Base-by-base conservation (phyloP, 2,888 invertebrate species). In the Linyphia triangularis region DNA sequence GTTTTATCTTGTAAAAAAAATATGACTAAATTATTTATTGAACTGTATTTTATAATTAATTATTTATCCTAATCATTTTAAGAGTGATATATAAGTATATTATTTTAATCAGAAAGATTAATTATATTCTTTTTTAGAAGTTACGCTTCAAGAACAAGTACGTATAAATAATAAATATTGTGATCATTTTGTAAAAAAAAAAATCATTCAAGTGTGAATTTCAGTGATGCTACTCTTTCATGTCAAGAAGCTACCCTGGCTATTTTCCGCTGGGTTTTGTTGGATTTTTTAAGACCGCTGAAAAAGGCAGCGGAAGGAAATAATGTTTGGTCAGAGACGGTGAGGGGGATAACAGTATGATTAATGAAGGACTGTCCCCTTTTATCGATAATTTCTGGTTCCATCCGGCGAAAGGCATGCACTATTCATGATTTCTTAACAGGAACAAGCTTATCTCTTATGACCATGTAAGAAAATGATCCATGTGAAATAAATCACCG, bases 351-450 rank as follows among this genome's bases (percentile, higher is more conserved):
- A 69, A 84, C 84, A 75, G 28, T 37, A 59, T 75, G 84, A 84
- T 84, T 84, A 84, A 84, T 84, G 84, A 75, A 57, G 51, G 59
- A 75, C 84, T 84, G 84, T 75, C 84, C 67, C n/a, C 84, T 67
- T 84, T 84, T 84, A 84, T 84, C 84, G 84, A 84, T 84, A 84
- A 84, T 84, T 84, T 84, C 84, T 75, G 67, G 70, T 84, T 57
- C 75, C 84, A 75, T 67, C 70, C 82, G 82, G 43, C 67, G 73
- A 84, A 84, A 84, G 37, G 24, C 84, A 84, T 84, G 84, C 65
- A 84, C 84, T 84, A 84, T 84, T 84, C 84, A 84, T 84, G 84
- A 84, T 67, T 84, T 84, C 84, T 84, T 84, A 84, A 84, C 75
- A 84, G 75, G 84, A 75, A 84, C 84, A 77, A 84, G 84, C 84